phyloP scores from a whole-genome alignment of 2,888 invertebrate genomes.

The Hedya salicella region DNA sequence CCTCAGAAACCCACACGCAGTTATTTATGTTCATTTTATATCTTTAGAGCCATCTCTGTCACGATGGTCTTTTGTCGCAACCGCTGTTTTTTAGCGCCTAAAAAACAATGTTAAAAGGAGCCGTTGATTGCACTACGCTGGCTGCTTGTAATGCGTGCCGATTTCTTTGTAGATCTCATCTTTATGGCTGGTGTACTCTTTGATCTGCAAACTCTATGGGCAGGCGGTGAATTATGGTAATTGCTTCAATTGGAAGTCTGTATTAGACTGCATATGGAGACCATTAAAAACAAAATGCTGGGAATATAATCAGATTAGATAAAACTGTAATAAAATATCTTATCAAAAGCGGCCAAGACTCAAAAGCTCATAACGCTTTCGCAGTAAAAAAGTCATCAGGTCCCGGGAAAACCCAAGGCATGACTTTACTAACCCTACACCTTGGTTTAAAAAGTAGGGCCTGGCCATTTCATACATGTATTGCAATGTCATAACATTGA shows the following conservation, averaged over 20 bases:
- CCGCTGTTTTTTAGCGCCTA: slow-evolving; percentile 68
- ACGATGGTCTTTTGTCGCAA: slow-evolving; percentile 74
- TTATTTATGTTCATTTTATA: slow-evolving; percentile 80
- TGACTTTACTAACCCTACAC: no score
- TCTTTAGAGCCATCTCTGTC: slow-evolving; percentile 63
- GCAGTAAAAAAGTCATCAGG: no score
- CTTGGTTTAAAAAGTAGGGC: no score
- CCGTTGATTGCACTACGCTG: slow-evolving; percentile 62
- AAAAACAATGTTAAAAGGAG: slow-evolving; percentile 69
- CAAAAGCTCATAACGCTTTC: no score
- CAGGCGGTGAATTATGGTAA: slow-evolving; percentile 49
- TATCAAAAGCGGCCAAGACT: no score
- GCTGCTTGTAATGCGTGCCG: slow-evolving; percentile 68
- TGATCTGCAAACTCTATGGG: slow-evolving; percentile 40
- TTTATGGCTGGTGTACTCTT: slow-evolving; percentile 68
- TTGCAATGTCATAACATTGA: no score
- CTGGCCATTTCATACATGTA: no score
- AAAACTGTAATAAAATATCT: no score
- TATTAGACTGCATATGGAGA: neutral
- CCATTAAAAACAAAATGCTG: no score
- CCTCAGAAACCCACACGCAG: slow-evolving; percentile 68
- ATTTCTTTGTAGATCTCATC: slow-evolving; percentile 77
- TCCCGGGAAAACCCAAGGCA: no score
- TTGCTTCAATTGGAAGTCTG: slow-evolving; percentile 8
- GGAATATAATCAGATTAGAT: no score